Conservation (phyloP, 2,797 vertebrate genomes). For the Taeniopygia guttata region DNA sequence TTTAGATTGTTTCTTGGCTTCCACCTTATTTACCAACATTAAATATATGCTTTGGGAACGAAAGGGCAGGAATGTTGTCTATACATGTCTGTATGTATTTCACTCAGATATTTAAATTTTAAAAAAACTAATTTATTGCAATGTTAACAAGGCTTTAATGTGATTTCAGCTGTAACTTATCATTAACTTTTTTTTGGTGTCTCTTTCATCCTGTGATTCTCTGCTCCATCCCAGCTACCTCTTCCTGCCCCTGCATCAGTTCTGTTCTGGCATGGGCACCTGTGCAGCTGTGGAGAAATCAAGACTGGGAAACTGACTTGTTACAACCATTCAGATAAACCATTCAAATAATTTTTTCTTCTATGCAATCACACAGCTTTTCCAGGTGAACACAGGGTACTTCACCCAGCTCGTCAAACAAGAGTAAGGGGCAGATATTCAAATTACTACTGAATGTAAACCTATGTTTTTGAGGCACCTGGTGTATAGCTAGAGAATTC, state of each 20-base stretch:
- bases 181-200: background rate
- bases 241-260: background rate
- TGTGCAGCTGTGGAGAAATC: background rate
- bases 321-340: background rate
- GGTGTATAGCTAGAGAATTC: background rate
- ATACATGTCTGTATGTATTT: background rate
- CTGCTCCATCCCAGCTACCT: background rate
- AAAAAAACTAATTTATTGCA: background rate
- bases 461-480: accelerated
- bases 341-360: background rate
- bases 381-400: background rate
- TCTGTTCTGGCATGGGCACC: background rate
- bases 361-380: background rate
- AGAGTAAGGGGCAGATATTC: background rate
- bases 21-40: background rate
- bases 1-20: background rate
- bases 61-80: background rate
- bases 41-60: background rate
- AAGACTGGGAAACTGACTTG: background rate
- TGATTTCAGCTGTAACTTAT: background rate
- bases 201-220: background rate
- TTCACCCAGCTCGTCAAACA: background rate
- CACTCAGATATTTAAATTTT: background rate
- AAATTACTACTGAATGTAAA: background rate
- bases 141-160: background rate